Percentiles rank a stretch among this genome's conserved stretches.
Evolutionary conservation across 53 echinoderm and acorn worm genomes (phyloP).

Genomic region (Patiria pectinifera): DNA sequence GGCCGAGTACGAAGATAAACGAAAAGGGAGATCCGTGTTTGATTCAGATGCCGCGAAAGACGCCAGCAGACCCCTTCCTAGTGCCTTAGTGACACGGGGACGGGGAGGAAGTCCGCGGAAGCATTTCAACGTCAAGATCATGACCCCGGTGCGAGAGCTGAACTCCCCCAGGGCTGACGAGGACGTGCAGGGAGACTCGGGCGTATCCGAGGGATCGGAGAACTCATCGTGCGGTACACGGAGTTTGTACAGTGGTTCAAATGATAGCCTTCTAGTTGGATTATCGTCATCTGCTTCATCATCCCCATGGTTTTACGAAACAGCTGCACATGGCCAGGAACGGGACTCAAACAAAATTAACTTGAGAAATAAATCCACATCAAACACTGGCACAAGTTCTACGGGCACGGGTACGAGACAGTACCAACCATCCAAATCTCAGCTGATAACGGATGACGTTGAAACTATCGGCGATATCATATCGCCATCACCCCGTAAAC

Average conservation of each 20-base stretch:
- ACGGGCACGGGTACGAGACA: too few species aligned
- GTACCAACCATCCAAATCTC: too few species aligned
- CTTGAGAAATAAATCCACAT: too few species aligned
- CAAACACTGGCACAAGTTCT: too few species aligned
- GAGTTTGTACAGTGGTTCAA: slow-evolving; percentile 19
- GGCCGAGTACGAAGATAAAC: neutral
- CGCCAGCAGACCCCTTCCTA: neutral
- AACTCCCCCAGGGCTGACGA: neutral
- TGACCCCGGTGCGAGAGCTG: slow-evolving; percentile 32
- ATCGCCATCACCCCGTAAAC: neutral
- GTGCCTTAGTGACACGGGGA: neutral
- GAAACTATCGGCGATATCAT: too few species aligned
- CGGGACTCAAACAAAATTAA: too few species aligned
- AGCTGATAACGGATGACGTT: too few species aligned
- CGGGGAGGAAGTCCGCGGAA: slow-evolving; percentile 8
- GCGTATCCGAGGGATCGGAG: slow-evolving; percentile 7
- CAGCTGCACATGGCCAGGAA: too few species aligned
- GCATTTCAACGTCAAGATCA: slow-evolving; percentile 3
- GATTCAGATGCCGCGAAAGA: too few species aligned
- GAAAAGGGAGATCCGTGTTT: too few species aligned
- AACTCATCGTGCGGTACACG: slow-evolving; percentile 17
- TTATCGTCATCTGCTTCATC: too few species aligned
- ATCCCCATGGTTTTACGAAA: too few species aligned
- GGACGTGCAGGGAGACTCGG: slow-evolving; percentile 1
- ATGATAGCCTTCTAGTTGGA: neutral